phyloP scores from a whole-genome alignment of 2,888 invertebrate species.

The Aporophyla lueneburgensis region DNA sequence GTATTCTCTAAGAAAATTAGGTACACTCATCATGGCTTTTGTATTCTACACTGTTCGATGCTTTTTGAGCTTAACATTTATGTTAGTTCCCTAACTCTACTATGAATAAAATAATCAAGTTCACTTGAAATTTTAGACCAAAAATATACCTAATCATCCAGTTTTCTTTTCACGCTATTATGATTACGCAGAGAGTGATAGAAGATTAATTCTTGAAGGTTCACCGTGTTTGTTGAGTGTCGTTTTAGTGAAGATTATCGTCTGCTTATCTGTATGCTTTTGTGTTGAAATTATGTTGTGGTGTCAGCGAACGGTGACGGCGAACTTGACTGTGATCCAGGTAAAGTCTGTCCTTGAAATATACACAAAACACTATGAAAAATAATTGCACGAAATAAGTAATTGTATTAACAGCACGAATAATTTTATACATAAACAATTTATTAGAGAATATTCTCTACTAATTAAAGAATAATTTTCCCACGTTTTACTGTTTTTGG shows the following conservation, averaged over 20 bases:
- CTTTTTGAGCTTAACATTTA: background rate
- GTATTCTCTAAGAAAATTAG: too few species aligned
- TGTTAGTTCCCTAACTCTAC: background rate
- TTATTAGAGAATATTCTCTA: too few species aligned
- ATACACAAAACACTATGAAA: background rate
- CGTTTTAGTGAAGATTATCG: slow-evolving; percentile 54
- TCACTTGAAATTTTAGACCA: background rate
- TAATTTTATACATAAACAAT: background rate
- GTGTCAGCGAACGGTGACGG: slow-evolving; percentile 61
- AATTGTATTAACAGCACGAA: background rate
- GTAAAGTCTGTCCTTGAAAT: slow-evolving; percentile 49
- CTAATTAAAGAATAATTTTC: background rate
- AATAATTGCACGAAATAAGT: background rate
- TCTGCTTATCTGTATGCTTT: slow-evolving; percentile 63
- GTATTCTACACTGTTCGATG: background rate
- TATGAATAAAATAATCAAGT: background rate
- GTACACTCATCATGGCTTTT: background rate
- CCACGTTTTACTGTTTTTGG: background rate
- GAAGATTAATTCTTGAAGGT: slow-evolving; percentile 54
- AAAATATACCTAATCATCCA: background rate
- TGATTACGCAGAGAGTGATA: slow-evolving; percentile 53
- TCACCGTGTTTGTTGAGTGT: slow-evolving; percentile 53
- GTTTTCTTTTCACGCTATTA: slow-evolving; percentile 9
- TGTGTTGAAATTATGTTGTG: slow-evolving; percentile 64
- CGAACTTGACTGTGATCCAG: slow-evolving; percentile 36